Evolutionary conservation across 2,797 vertebrate species (phyloP), one percentile per base, ranked within the genome.

Genomic region (Acanthiza pusilla): DNA sequence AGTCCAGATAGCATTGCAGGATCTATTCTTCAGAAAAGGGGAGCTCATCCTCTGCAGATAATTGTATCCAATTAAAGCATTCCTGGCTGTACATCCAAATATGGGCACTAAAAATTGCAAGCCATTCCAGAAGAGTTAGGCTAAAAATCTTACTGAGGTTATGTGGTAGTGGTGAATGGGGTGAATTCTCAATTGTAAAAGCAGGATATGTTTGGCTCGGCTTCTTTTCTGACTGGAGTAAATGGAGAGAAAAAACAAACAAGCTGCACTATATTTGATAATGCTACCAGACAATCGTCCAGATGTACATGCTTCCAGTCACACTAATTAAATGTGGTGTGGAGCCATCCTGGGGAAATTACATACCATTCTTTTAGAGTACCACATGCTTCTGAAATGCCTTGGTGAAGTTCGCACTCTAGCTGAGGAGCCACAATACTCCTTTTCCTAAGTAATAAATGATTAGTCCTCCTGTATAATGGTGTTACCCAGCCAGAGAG

Each of bases 301-400:
- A 94, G 89, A 94, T 66, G 76, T 45, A 90, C 70, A 93, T 0
- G 0, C 70, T 94, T 91, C 68, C 89, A 96, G 61, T 61, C 91
- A 84, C n/a, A 29, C 62, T 94, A 95, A 96, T 94, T 95, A 96
- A 95, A 87, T 89, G 74, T 5, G 6, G 43, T 62, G 76, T 72
- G 89, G 89, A 94, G 88, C 85, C 93, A 91, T 94, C 93, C 88
- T 84, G 76, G 22, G 70, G 87, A 95, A 95, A 94, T 92, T 80
- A 82, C 10, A 32, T 48, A 36, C 57, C 53, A 25, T 53, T 91
- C 40, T 65, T 92, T 87, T 43, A 50, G 61, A 85, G 40, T 16
- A 72, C 47, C 50, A 62, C 22, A 38, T 1, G 4, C 54, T 78
- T 88, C 85, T 85, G 76, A 93, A 89, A 72, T 32, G 78, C 53